These are phyloP conservation scores for Coendou prehensilis DNA, from an alignment of 2,797 vertebrate genomes.

Conservation along the genomic window DNA sequence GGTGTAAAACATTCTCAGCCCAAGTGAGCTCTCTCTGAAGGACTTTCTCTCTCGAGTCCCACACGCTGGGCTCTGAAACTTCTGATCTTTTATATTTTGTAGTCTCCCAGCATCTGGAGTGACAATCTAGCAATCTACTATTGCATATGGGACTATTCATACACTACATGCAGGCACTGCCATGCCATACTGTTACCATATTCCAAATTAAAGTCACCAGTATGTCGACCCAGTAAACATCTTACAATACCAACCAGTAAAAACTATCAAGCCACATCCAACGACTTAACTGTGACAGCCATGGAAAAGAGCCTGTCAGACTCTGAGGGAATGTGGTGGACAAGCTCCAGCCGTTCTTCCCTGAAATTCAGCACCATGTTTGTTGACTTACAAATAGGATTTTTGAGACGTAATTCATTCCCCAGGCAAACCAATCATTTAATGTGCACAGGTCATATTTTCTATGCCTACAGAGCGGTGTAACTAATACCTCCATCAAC, in stretches of 20 bases:
- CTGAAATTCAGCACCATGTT: background rate
- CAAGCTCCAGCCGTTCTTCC: no score
- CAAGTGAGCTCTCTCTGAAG: background rate
- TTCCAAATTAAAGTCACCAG: background rate
- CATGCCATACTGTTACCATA: rapidly evolving
- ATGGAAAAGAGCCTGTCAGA: no score
- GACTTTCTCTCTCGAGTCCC: background rate
- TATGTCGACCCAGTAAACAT: background rate
- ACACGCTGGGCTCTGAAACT: background rate
- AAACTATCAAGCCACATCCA: background rate
- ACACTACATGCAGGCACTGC: background rate
- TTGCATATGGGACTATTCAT: no score
- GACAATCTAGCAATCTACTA: no score
- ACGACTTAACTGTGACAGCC: no score
- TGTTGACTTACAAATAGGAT: background rate
- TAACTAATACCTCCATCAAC: background rate
- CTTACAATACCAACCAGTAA: rapidly evolving
- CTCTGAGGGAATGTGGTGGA: no score
- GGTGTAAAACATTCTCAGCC: background rate
- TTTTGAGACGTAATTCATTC: background rate
- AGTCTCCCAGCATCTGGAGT: background rate
- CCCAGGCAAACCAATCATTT: rapidly evolving
- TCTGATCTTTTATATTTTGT: background rate
- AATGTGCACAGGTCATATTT: background rate
- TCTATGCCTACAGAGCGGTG: background rate